These are phyloP conservation scores for Adelphocoris suturalis DNA, from an alignment of 2,888 invertebrate genomes.

Conservation along the genomic window DNA sequence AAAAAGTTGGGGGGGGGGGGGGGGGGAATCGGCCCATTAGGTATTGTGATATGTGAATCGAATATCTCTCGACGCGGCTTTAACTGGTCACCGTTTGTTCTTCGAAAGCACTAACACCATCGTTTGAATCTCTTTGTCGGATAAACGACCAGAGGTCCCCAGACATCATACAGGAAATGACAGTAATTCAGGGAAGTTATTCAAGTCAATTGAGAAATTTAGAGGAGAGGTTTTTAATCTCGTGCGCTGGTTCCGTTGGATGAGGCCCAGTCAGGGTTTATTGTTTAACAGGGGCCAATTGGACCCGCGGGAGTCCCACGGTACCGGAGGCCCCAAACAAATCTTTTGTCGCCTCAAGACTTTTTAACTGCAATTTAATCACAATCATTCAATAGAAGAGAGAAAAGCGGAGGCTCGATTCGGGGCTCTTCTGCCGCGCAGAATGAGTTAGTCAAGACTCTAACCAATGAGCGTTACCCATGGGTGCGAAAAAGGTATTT, in stretches of 20 bases:
- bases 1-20: too few relatives aligned
- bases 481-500: too few relatives aligned
- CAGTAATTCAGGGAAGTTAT: slow-evolving; percentile 74
- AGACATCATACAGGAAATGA: slow-evolving; percentile 64
- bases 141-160: slow-evolving; percentile 30
- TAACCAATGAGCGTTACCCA: too few relatives aligned
- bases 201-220: slow-evolving; percentile 74
- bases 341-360: slow-evolving; percentile 61
- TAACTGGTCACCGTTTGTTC: too few relatives aligned
- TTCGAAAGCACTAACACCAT: not conserved
- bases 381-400: slow-evolving; percentile 42
- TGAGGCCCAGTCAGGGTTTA: slow-evolving; percentile 68
- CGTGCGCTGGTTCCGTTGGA: slow-evolving; percentile 67
- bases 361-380: slow-evolving; percentile 49
- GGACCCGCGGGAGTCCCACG: slow-evolving; percentile 72
- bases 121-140: slow-evolving; percentile 26
- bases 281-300: slow-evolving; percentile 74
- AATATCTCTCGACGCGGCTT: too few relatives aligned
- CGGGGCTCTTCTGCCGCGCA: slow-evolving; percentile 1
- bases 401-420: slow-evolving; percentile 39
- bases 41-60: too few relatives aligned
- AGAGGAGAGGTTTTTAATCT: slow-evolving; percentile 70
- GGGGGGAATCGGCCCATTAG: too few relatives aligned
- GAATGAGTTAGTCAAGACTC: not conserved
- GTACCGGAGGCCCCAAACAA: slow-evolving; percentile 51